Evolutionary conservation across 1,140 invertebrate species (phyloP).

Genomic region (Aphis craccivora): DNA sequence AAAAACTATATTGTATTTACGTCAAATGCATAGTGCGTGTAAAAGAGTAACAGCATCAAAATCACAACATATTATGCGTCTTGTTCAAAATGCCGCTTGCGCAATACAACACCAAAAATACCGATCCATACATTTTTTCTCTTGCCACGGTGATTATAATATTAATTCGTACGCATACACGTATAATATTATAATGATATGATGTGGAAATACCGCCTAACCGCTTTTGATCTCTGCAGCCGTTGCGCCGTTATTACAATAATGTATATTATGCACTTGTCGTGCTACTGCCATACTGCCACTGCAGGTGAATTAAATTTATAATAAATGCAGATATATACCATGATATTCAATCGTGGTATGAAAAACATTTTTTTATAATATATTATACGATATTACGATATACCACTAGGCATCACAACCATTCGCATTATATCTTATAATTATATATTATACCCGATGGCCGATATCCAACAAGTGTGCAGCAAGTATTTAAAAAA

Average conservation of each 20-base stretch:
- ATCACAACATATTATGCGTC: neutral
- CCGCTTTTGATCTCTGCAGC: constrained; percentile 5
- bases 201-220: neutral
- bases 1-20: neutral
- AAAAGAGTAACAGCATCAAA: neutral
- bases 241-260: neutral
- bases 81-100: neutral
- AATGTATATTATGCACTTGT: neutral
- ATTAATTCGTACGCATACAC: neutral
- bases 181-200: neutral
- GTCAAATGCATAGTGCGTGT: too few relatives aligned
- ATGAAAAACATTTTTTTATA: neutral
- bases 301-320: neutral
- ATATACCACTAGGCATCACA: neutral
- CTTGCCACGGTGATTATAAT: neutral
- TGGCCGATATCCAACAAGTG: neutral
- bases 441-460: too few relatives aligned
- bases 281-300: neutral
- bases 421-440: neutral
- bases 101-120: neutral
- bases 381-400: too few relatives aligned
- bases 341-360: neutral
- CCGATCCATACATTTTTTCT: neutral
- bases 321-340: neutral
- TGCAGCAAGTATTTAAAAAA: neutral